phyloP scores from a whole-genome alignment of 1,140 invertebrate genomes.

The Ridgeia piscesae region DNA sequence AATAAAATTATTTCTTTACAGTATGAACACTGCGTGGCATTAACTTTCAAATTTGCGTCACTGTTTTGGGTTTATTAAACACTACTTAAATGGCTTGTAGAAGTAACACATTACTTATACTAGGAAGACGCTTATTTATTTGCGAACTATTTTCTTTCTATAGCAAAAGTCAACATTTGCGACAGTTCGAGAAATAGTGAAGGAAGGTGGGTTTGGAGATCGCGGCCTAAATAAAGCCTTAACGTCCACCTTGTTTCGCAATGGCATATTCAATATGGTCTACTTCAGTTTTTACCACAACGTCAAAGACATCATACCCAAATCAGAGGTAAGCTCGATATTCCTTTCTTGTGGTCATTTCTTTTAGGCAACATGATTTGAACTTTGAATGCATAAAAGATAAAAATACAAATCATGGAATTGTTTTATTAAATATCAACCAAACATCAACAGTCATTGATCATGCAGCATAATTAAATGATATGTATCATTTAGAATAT shows the following conservation, averaged over 20 bases:
- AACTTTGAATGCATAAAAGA: background rate
- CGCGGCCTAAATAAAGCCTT: conserved; percentile 85
- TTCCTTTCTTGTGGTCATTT: background rate
- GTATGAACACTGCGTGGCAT: too few species aligned
- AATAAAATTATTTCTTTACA: too few species aligned
- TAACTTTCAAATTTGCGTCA: too few species aligned
- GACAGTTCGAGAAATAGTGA: conserved; percentile 77
- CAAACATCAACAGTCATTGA: too few species aligned
- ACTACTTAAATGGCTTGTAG: too few species aligned
- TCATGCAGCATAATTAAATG: too few species aligned
- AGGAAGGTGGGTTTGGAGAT: conserved; percentile 72
- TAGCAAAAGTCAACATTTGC: conserved; percentile 73
- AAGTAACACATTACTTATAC: too few species aligned
- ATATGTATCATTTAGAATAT: too few species aligned
- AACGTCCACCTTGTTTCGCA: conserved; percentile 80
- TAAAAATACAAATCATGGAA: too few species aligned
- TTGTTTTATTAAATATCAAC: background rate
- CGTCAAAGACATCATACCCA: conserved; percentile 74
- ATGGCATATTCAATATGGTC: conserved; percentile 87
- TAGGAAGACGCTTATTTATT: background rate
- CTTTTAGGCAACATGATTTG: background rate
- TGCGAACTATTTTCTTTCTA: conserved; percentile 27
- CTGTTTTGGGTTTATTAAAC: too few species aligned
- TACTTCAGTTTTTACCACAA: conserved; percentile 95
- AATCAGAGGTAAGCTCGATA: background rate